Conservation (phyloP, 92 coral and sea anemone genomes). For the Pocillopora grandis region DNA sequence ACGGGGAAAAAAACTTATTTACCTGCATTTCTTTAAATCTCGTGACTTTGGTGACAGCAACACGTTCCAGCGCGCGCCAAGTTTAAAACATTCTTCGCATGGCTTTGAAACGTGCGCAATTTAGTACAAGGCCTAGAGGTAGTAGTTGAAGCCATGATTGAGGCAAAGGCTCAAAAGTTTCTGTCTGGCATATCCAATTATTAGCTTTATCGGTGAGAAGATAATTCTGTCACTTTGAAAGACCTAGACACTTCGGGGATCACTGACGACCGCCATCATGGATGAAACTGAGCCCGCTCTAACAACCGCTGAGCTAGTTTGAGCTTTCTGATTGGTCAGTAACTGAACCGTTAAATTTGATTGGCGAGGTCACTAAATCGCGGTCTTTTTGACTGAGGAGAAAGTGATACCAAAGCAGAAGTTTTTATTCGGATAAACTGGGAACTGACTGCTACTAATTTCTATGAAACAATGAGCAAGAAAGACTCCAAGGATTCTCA, state of each 20-base stretch:
- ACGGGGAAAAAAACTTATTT: neutral
- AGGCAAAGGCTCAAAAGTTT: neutral
- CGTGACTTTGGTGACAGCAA: neutral
- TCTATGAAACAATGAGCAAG: conserved; percentile 63
- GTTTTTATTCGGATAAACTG: neutral
- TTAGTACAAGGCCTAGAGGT: neutral
- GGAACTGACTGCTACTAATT: neutral
- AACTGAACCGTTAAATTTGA: conserved; percentile 68
- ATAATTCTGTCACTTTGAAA: too few relatives aligned
- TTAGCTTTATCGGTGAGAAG: too few relatives aligned
- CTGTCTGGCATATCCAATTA: neutral
- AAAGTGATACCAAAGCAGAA: neutral
- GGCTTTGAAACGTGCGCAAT: neutral
- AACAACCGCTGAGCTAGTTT: conserved; percentile 54
- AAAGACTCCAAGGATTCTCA: conserved; percentile 84
- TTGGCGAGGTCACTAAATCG: conserved; percentile 55
- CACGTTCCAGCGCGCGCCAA: conserved; percentile 4
- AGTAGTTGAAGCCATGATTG: neutral
- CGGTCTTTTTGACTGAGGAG: conserved; percentile 50
- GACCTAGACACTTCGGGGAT: neutral
- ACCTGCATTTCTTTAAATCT: conserved; percentile 5
- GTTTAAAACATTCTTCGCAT: neutral
- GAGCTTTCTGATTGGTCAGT: conserved; percentile 62
- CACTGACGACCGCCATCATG: conserved; percentile 46
- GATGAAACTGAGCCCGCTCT: conserved; percentile 43